These are phyloP conservation scores for Aphyosemion australe DNA, from an alignment of 2,113 vertebrate genomes.

Conservation along the genomic window DNA sequence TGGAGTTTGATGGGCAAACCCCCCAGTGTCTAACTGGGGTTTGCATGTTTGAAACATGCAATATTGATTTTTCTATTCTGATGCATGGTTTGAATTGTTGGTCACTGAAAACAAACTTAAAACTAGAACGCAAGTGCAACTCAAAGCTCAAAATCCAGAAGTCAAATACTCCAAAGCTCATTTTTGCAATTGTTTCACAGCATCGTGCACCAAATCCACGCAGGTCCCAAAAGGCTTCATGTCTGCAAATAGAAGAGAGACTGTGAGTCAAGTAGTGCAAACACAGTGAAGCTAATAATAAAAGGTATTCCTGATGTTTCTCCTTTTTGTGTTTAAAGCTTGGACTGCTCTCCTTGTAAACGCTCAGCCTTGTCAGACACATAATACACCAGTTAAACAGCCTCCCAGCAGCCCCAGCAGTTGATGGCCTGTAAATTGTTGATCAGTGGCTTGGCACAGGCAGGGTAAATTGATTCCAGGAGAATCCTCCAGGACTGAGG, in stretches of 20 bases:
- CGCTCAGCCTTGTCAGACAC: slow-evolving; percentile 55
- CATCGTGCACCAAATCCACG: slow-evolving; percentile 23
- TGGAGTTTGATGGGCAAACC: no score
- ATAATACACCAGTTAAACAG: slow-evolving; percentile 70
- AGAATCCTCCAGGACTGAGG: slow-evolving; percentile 63
- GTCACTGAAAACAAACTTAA: not conserved
- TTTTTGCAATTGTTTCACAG: slow-evolving; percentile 17
- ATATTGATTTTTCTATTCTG: slow-evolving; percentile 9
- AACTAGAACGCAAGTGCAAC: no score
- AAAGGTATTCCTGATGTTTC: slow-evolving; percentile 8
- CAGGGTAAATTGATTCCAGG: slow-evolving; percentile 70
- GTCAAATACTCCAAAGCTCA: not conserved
- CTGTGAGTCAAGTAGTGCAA: slow-evolving; percentile 14
- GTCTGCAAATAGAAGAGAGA: slow-evolving; percentile 8
- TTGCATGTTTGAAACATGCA: slow-evolving; percentile 23
- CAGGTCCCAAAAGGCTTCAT: slow-evolving; percentile 21
- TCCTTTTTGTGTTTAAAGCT: slow-evolving; percentile 34
- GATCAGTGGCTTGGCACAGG: slow-evolving; percentile 70
- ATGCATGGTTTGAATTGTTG: not conserved
- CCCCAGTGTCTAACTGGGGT: slow-evolving; percentile 8
- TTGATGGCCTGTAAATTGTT: slow-evolving; percentile 74
- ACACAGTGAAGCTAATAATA: not conserved
- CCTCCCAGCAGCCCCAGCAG: slow-evolving; percentile 60
- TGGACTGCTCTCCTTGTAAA: slow-evolving; percentile 21
- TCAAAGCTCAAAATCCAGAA: not conserved